Conservation (phyloP, 92 coral and sea anemone species). For the Actinostola sp. region DNA sequence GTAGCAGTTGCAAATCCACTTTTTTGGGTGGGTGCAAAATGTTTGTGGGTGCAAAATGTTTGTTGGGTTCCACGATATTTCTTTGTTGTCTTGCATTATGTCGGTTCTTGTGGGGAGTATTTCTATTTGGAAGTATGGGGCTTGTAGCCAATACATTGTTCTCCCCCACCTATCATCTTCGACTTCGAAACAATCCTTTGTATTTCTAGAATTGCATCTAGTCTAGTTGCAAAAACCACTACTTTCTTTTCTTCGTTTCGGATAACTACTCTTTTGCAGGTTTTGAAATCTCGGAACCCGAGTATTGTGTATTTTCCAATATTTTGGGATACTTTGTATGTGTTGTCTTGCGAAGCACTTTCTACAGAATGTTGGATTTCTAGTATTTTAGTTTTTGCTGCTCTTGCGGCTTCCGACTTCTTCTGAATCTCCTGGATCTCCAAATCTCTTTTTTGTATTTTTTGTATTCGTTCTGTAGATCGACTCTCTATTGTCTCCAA, state of each 20-base stretch:
- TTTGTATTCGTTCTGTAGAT: background rate
- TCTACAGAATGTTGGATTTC: too few species aligned
- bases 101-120: too few species aligned
- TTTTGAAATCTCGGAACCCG: conserved; percentile 11
- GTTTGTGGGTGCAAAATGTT: too few species aligned
- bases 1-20: too few species aligned
- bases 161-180: background rate
- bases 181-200: background rate
- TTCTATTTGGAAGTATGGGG: conserved; percentile 2
- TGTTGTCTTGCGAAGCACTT: background rate
- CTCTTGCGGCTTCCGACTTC: too few species aligned
- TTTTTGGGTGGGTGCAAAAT: too few species aligned
- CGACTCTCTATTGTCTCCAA: background rate
- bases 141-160: background rate
- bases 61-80: too few species aligned
- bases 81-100: too few species aligned
- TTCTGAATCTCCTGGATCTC: too few species aligned
- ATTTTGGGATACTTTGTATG: background rate
- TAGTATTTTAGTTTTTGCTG: too few species aligned
- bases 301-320: background rate
- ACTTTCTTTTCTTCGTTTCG: background rate
- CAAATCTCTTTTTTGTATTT: background rate
- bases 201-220: background rate
- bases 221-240: background rate
- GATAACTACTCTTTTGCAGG: background rate